These are phyloP conservation scores for Hypomecis punctinalis DNA, from an alignment of 2,888 invertebrate species.

Conservation along the genomic window DNA sequence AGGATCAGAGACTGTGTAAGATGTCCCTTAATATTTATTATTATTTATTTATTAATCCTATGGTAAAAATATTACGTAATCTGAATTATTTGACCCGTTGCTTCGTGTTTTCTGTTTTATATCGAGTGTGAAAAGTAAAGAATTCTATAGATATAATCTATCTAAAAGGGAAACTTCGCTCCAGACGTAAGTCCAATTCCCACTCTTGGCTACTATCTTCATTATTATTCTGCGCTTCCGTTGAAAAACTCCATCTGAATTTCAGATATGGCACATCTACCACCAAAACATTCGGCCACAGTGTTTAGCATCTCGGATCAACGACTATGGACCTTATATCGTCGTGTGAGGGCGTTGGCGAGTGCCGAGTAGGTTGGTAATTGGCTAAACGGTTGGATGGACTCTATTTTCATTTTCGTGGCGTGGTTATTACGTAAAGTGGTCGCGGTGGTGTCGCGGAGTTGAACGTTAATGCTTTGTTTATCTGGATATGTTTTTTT, in stretches of 20 bases:
- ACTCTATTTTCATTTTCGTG: slow-evolving; percentile 64
- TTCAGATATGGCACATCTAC: slow-evolving; percentile 61
- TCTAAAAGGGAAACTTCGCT: slow-evolving; percentile 1
- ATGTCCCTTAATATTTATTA: too few species aligned
- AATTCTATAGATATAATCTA: too few species aligned
- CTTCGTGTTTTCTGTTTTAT: too few species aligned
- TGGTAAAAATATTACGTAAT: too few species aligned
- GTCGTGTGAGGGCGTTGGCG: background rate
- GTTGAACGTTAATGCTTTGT: slow-evolving; percentile 19
- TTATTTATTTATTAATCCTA: too few species aligned
- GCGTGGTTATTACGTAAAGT: slow-evolving; percentile 45
- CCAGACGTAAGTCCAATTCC: slow-evolving; percentile 23
- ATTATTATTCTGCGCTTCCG: slow-evolving; percentile 37
- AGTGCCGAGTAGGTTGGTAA: slow-evolving; percentile 48
- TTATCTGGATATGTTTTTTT: background rate
- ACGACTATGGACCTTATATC: slow-evolving; percentile 41
- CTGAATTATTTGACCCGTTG: too few species aligned
- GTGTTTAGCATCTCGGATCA: slow-evolving; percentile 17
- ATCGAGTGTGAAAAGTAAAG: too few species aligned
- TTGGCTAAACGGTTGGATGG: slow-evolving; percentile 61
- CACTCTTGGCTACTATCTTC: slow-evolving; percentile 29
- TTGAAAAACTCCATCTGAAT: slow-evolving; percentile 69
- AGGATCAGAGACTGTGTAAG: too few species aligned
- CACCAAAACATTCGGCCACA: slow-evolving; percentile 54
- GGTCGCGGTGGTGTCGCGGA: slow-evolving; percentile 41